These are phyloP conservation scores for Cyclina sinensis DNA, from an alignment of 1,140 invertebrate species.

Conservation along the genomic window DNA sequence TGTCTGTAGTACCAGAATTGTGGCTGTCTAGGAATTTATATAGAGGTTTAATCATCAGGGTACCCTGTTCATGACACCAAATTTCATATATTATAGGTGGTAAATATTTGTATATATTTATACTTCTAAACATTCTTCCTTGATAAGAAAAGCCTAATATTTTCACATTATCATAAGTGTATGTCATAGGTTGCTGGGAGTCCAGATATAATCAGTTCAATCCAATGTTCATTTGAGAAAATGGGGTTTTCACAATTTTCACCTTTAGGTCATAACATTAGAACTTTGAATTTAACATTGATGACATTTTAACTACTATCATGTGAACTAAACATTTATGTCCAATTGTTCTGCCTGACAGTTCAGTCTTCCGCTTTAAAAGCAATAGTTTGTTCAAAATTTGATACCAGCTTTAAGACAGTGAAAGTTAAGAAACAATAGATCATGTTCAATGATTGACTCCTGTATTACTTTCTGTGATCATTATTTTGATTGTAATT, in stretches of 20 bases:
- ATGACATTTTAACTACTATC: conserved; percentile 1
- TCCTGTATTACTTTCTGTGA: no score
- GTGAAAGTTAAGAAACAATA: not conserved
- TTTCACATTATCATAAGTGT: not conserved
- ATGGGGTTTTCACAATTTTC: not conserved
- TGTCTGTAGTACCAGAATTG: no score
- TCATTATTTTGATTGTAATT: no score
- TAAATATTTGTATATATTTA: no score
- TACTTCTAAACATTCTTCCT: no score
- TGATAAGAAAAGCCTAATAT: not conserved
- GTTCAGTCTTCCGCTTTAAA: not conserved
- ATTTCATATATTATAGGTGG: no score
- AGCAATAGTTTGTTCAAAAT: not conserved
- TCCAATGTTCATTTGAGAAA: not conserved
- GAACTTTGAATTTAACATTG: not conserved
- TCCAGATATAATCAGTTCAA: not conserved
- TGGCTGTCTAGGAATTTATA: no score
- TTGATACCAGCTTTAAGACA: not conserved
- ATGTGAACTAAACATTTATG: not conserved
- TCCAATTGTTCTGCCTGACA: conserved; percentile 3
- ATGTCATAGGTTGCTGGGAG: not conserved
- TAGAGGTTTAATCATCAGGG: no score
- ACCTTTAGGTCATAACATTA: not conserved
- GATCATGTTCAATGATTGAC: not conserved
- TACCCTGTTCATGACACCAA: no score